phyloP scores from a whole-genome alignment of 2,888 invertebrate genomes.

The Agelastica alni region DNA sequence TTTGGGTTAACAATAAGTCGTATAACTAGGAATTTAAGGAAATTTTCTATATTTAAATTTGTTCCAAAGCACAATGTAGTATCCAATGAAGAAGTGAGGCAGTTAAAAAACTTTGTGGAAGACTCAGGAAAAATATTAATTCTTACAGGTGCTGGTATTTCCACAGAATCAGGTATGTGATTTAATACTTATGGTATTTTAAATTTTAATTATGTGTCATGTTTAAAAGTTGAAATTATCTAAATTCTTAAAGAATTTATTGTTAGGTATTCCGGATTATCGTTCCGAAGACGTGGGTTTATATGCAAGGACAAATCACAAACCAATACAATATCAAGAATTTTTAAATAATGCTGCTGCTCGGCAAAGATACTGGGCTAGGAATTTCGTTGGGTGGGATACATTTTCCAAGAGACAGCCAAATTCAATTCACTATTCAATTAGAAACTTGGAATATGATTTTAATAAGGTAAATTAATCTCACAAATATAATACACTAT shows the following conservation, averaged over 20 bases:
- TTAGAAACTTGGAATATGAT: constrained; percentile 74
- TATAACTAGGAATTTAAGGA: constrained; percentile 5
- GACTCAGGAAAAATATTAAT: constrained; percentile 66
- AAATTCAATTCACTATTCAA: constrained; percentile 74
- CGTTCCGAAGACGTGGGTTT: constrained; percentile 90
- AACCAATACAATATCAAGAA: constrained; percentile 85
- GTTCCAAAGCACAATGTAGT: constrained; percentile 78
- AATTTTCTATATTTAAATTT: constrained; percentile 49
- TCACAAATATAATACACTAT: not conserved
- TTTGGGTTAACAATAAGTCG: too few species aligned
- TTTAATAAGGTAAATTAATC: constrained; percentile 44
- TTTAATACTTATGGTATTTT: not conserved
- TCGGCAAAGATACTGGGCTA: constrained; percentile 90
- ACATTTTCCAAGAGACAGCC: constrained; percentile 79
- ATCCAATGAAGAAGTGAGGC: constrained; percentile 62
- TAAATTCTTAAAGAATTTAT: constrained; percentile 7
- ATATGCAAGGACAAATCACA: constrained; percentile 81
- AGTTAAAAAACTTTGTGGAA: constrained; percentile 65
- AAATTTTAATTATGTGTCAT: not conserved
- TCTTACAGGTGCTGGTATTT: constrained; percentile 93
- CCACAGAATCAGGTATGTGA: constrained; percentile 85
- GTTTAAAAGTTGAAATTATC: not conserved
- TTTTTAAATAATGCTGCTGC: constrained; percentile 71
- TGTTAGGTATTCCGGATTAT: constrained; percentile 89
- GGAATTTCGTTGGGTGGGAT: constrained; percentile 94